phyloP scores from a whole-genome alignment of 2,113 vertebrate species.

The Plestiodon gilberti region DNA sequence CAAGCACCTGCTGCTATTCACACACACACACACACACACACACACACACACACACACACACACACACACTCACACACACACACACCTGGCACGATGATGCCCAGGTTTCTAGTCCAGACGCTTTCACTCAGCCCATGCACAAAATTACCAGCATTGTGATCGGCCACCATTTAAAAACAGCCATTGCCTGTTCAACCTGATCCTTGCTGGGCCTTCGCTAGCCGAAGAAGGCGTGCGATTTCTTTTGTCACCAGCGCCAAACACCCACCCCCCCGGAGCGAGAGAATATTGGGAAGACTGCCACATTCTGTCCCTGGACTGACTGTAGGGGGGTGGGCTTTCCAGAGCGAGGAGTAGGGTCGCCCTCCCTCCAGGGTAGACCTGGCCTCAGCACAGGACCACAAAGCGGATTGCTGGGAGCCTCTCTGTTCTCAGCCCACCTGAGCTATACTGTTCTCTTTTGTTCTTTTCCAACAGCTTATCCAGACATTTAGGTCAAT shows the following conservation, averaged over 20 bases:
- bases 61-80: too few relatives aligned
- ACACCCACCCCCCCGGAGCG: too few relatives aligned
- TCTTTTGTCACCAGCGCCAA: too few relatives aligned
- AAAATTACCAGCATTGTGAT: neutral
- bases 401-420: neutral
- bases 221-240: neutral
- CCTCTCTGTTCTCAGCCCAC: rapidly evolving
- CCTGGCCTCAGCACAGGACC: neutral
- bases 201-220: neutral
- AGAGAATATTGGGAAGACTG: neutral
- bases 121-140: neutral
- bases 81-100: too few relatives aligned
- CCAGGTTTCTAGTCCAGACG: neutral
- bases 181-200: neutral
- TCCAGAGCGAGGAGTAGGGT: too few relatives aligned
- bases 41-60: too few relatives aligned
- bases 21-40: too few relatives aligned
- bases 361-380: too few relatives aligned
- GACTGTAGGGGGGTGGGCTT: too few relatives aligned
- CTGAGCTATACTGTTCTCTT: neutral
- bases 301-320: too few relatives aligned
- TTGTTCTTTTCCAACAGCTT: rapidly evolving
- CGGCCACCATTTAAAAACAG: neutral
- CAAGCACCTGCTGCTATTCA: neutral
- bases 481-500: neutral